These are phyloP conservation scores for Telenomus remus DNA, from an alignment of 1,140 invertebrate genomes.

Conservation along the genomic window DNA sequence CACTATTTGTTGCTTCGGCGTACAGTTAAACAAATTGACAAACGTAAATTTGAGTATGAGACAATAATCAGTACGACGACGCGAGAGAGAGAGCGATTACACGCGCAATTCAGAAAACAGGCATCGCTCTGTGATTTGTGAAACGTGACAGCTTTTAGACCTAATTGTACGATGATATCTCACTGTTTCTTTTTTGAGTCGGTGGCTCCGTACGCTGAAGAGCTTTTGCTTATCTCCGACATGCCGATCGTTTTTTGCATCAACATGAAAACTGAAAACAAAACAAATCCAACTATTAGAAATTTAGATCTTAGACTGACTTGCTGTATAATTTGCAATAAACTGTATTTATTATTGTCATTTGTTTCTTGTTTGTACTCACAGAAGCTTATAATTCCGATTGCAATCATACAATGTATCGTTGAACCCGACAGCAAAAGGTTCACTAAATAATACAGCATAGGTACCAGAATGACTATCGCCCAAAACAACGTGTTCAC, in stretches of 20 bases:
- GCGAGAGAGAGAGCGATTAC: slow-evolving; percentile 65
- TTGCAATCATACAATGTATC: slow-evolving; percentile 81
- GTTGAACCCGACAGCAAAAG: slow-evolving; percentile 84
- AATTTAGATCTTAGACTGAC: too few relatives aligned
- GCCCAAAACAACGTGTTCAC: slow-evolving; percentile 85
- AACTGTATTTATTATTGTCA: too few relatives aligned
- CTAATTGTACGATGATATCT: slow-evolving; percentile 35
- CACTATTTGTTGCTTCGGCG: slow-evolving; percentile 51
- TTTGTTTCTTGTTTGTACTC: slow-evolving; percentile 71
- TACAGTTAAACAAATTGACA: slow-evolving; percentile 41
- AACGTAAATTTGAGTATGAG: slow-evolving; percentile 52
- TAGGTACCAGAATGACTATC: slow-evolving; percentile 81
- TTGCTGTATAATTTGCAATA: too few relatives aligned
- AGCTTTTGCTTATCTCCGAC: slow-evolving; percentile 89
- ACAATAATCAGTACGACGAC: slow-evolving; percentile 43
- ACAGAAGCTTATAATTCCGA: slow-evolving; percentile 82
- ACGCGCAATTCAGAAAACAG: slow-evolving; percentile 55
- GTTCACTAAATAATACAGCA: slow-evolving; percentile 82
- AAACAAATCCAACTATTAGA: not conserved
- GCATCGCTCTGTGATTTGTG: slow-evolving; percentile 51
- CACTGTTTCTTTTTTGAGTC: slow-evolving; percentile 62
- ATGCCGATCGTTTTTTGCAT: slow-evolving; percentile 87
- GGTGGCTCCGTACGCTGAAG: slow-evolving; percentile 82
- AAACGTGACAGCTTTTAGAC: slow-evolving; percentile 50
- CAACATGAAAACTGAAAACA: slow-evolving; percentile 82